These are phyloP conservation scores for Andinoacara biseriatus DNA, from an alignment of 2,113 vertebrate genomes.

Conservation along the genomic window DNA sequence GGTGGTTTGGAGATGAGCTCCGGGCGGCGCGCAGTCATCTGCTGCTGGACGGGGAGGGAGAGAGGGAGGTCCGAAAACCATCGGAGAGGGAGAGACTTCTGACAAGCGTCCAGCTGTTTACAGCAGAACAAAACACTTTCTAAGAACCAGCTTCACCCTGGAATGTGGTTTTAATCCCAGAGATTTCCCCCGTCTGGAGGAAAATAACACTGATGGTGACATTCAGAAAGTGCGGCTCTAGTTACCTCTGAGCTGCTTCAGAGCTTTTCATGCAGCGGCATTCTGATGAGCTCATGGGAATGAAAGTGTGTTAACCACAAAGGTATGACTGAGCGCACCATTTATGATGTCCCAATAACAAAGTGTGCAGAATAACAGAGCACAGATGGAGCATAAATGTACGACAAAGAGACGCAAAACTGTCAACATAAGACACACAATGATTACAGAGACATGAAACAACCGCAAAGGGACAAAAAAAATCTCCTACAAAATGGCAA, in stretches of 20 bases:
- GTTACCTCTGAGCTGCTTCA: background rate
- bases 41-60: background rate
- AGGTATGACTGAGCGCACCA: background rate
- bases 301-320: background rate
- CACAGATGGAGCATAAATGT: background rate
- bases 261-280: background rate
- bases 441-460: too few species aligned
- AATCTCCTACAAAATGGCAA: rapidly evolving
- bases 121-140: slow-evolving; percentile 24
- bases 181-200: background rate
- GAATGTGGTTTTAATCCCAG: background rate
- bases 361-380: too few species aligned
- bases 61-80: slow-evolving; percentile 30
- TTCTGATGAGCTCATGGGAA: too few species aligned
- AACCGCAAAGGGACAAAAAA: too few species aligned
- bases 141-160: background rate
- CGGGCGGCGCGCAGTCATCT: slow-evolving; percentile 28
- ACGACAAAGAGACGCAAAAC: background rate
- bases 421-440: too few species aligned
- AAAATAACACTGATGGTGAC: background rate
- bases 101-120: slow-evolving; percentile 12
- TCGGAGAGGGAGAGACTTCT: background rate
- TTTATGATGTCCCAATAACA: background rate
- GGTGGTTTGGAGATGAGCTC: slow-evolving; percentile 45
- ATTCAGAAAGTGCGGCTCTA: background rate